Conservation (phyloP, 2,113 vertebrate species). For the Serilophus lunatus region DNA sequence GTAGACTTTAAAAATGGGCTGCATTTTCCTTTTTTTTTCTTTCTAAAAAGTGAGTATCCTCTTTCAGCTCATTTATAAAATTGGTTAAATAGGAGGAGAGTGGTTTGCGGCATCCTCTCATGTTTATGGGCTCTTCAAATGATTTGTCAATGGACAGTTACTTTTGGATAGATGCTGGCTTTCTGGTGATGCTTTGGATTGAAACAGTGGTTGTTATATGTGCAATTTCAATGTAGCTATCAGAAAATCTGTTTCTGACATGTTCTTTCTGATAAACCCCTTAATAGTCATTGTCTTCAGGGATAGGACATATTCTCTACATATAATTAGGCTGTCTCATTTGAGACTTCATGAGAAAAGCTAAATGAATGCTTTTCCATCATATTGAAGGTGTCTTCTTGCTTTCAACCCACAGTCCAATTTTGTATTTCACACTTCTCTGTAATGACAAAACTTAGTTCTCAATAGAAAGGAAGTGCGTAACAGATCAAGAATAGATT, state of each 20-base stretch:
- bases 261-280: conserved; percentile 11
- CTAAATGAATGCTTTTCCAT: conserved; percentile 60
- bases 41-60: background rate
- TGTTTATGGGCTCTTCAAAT: background rate
- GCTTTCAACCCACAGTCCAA: conserved; percentile 54
- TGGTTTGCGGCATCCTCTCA: background rate
- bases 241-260: conserved; percentile 37
- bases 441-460: background rate
- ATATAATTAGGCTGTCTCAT: conserved; percentile 60
- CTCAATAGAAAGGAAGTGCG: background rate
- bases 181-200: background rate
- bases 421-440: conserved; percentile 39
- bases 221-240: background rate
- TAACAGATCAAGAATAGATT: background rate
- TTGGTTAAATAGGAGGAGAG: background rate
- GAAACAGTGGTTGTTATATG: background rate
- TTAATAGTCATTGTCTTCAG: conserved; percentile 22
- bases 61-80: background rate
- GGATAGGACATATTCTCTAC: background rate
- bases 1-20: background rate
- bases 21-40: background rate
- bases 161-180: background rate
- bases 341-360: conserved; percentile 32
- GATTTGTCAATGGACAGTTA: background rate
- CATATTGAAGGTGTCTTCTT: conserved; percentile 22